Percentiles rank a stretch among this genome's conserved stretches.
These are phyloP conservation scores for Vanessa cardui DNA, from an alignment of 2,888 invertebrate genomes.

Conservation along the genomic window DNA sequence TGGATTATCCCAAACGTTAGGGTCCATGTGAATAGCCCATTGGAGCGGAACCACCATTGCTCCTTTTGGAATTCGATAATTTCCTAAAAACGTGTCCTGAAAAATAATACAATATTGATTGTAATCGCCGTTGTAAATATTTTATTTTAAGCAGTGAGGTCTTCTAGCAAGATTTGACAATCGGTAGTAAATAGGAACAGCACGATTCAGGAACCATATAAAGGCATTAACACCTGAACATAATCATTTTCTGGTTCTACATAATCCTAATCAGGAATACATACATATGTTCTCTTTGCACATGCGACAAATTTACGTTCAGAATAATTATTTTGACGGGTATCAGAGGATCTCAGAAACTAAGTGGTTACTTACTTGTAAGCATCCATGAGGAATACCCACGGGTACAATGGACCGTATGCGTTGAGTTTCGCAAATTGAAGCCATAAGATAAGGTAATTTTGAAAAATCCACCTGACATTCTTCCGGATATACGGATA, in stretches of 20 bases:
- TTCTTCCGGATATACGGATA: slow-evolving; percentile 72
- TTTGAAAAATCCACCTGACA: slow-evolving; percentile 80
- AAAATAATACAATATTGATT: slow-evolving; percentile 36
- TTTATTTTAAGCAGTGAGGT: too few species aligned
- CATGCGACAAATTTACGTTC: too few species aligned
- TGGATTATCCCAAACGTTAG: slow-evolving; percentile 85
- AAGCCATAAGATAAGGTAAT: slow-evolving; percentile 86
- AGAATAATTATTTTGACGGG: too few species aligned
- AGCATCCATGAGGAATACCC: slow-evolving; percentile 92
- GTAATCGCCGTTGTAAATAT: too few species aligned
- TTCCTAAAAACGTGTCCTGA: slow-evolving; percentile 82
- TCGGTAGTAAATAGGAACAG: too few species aligned
- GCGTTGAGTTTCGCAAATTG: slow-evolving; percentile 90
- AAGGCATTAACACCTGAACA: too few species aligned
- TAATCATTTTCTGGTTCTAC: too few species aligned
- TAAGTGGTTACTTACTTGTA: slow-evolving; percentile 54
- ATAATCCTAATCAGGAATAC: too few species aligned
- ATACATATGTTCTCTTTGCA: too few species aligned
- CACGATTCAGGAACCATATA: too few species aligned
- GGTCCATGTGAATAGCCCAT: slow-evolving; percentile 91
- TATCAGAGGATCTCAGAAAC: too few species aligned
- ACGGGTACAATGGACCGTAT: slow-evolving; percentile 90
- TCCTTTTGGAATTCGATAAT: slow-evolving; percentile 86
- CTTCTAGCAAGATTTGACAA: too few species aligned
- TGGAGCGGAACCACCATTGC: slow-evolving; percentile 90